phyloP scores from a whole-genome alignment of 92 coral and sea anemone species.

The Actinostola sp. region DNA sequence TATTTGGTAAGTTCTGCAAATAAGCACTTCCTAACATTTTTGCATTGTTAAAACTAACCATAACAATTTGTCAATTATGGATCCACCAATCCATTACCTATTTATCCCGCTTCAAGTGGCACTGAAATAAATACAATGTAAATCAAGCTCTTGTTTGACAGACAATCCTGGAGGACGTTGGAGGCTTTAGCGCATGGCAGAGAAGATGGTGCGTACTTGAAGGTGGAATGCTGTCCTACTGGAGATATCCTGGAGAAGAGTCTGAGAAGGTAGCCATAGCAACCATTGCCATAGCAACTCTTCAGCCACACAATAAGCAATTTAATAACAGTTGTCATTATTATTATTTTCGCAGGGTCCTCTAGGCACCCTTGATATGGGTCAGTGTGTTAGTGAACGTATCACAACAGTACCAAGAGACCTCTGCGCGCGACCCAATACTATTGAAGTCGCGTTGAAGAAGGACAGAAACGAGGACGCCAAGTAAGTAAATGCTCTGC shows the following conservation, averaged over 20 bases:
- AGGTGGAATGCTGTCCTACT: constrained; percentile 80
- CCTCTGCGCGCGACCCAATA: constrained; percentile 96
- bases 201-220: constrained; percentile 93
- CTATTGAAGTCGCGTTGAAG: constrained; percentile 86
- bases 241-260: constrained; percentile 98
- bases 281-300: neutral
- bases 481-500: constrained; percentile 55
- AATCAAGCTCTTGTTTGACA: constrained; percentile 18
- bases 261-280: constrained; percentile 65
- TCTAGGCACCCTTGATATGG: constrained; percentile 71
- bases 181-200: constrained; percentile 98
- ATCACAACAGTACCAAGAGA: constrained; percentile 90
- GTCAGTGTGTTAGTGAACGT: constrained; percentile 72
- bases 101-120: too few relatives aligned
- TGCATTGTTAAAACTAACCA: too few relatives aligned
- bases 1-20: too few relatives aligned
- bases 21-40: too few relatives aligned
- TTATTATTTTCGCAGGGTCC: constrained; percentile 66
- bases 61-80: too few relatives aligned
- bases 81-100: too few relatives aligned
- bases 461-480: constrained; percentile 67
- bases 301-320: neutral
- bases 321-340: neutral
- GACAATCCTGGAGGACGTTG: constrained; percentile 95
- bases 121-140: too few relatives aligned